Conservation (phyloP, 2,113 vertebrate genomes). For the Columbina picui region DNA sequence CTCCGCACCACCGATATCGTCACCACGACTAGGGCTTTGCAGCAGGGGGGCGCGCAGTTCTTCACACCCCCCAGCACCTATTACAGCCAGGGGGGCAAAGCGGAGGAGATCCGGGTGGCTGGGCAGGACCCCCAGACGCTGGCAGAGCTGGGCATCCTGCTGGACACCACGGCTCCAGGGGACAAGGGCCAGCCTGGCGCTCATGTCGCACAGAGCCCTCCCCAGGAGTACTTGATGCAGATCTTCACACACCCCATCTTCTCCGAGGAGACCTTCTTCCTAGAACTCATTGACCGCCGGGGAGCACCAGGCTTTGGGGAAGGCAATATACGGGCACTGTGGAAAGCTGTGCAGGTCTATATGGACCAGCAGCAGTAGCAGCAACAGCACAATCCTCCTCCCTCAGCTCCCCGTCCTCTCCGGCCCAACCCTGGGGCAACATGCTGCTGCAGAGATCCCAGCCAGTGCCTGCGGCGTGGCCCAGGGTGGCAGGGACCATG, state of each 20-base stretch:
- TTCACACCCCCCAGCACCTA: constrained; percentile 85
- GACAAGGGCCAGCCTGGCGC: rapidly evolving
- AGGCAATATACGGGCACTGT: constrained; percentile 91
- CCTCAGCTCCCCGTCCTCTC: not conserved
- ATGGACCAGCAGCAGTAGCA: constrained; percentile 70
- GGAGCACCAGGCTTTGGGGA: constrained; percentile 90
- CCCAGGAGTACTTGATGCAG: constrained; percentile 83
- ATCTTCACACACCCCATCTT: constrained; percentile 93
- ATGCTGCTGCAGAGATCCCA: rapidly evolving
- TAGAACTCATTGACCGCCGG: constrained; percentile 91
- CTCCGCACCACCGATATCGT: constrained; percentile 85
- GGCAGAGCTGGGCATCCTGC: constrained; percentile 85
- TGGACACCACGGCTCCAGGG: constrained; percentile 78
- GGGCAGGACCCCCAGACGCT: constrained; percentile 81
- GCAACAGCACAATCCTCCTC: not conserved
- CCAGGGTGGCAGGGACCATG: not conserved
- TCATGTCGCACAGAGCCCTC: not conserved
- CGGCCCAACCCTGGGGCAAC: not conserved
- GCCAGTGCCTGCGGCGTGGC: rapidly evolving
- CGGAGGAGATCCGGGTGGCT: constrained; percentile 79
- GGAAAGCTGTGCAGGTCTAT: constrained; percentile 87
- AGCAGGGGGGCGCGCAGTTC: constrained; percentile 77
- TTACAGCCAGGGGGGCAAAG: constrained; percentile 85
- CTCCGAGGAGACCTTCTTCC: constrained; percentile 89
- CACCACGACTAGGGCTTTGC: constrained; percentile 71